Conservation (phyloP, 2,113 vertebrate genomes). For the Lonchura striata region DNA sequence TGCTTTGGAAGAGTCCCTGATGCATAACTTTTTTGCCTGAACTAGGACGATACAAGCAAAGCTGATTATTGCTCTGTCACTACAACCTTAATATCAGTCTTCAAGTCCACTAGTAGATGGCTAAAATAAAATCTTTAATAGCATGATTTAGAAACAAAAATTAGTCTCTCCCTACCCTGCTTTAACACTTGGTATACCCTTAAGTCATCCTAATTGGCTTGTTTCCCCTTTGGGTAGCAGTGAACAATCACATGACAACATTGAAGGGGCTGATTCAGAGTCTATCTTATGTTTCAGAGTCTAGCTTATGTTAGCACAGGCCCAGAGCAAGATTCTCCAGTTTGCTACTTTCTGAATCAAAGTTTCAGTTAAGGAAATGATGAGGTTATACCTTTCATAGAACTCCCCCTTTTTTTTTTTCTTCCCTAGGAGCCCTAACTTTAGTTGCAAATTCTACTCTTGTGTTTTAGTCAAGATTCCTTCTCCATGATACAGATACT, state of each 20-base stretch:
- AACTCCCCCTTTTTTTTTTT: rapidly evolving
- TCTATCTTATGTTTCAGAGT: neutral
- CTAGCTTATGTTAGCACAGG: neutral
- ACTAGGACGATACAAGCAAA: constrained; percentile 27
- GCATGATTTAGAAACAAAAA: neutral
- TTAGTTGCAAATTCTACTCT: neutral
- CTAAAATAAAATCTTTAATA: constrained; percentile 33
- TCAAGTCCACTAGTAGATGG: neutral
- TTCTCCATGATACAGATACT: neutral
- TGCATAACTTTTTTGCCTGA: constrained; percentile 39
- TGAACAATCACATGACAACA: neutral
- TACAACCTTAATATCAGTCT: neutral
- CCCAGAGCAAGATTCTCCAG: neutral
- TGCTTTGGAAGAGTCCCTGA: constrained; percentile 24
- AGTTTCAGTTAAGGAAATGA: neutral
- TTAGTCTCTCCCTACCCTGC: neutral
- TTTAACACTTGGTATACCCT: constrained; percentile 8
- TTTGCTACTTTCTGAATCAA: neutral
- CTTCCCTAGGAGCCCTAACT: neutral
- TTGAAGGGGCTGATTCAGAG: neutral
- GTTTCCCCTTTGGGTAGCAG: neutral
- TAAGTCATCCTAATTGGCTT: neutral
- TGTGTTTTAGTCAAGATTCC: neutral
- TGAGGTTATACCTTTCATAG: neutral
- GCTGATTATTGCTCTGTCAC: constrained; percentile 30